A percentile compares a stretch with the other conserved stretches of the same genome.
Conservation (phyloP, 2,888 invertebrate genomes). For the Troilus luridus region DNA sequence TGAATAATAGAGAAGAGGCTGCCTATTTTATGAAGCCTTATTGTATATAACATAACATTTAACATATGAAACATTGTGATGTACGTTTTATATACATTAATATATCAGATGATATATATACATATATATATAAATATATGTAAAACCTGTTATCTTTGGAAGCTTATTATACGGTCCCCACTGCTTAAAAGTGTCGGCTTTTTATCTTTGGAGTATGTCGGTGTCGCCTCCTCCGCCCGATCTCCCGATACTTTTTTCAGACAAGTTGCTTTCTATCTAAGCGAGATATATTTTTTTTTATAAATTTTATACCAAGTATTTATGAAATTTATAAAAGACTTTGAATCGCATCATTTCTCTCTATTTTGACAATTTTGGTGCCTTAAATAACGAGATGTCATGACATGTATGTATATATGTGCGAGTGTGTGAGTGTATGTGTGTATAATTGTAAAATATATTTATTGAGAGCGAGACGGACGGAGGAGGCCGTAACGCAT, state of each 20-base stretch:
- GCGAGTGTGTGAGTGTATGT: constrained; percentile 31
- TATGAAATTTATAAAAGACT: constrained; percentile 48
- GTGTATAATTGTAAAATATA: constrained; percentile 46
- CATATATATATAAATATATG: constrained; percentile 51
- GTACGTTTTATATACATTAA: constrained; percentile 57
- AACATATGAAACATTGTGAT: constrained; percentile 55
- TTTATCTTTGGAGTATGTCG: constrained; percentile 30
- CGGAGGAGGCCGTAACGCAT: constrained; percentile 13
- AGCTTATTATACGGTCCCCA: constrained; percentile 54
- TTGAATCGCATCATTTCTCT: constrained; percentile 45
- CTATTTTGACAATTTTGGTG: constrained; percentile 59
- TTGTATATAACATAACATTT: constrained; percentile 51
- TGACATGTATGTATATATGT: constrained; percentile 52
- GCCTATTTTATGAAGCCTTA: constrained; percentile 53
- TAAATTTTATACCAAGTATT: constrained; percentile 17
- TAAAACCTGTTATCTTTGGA: constrained; percentile 54
- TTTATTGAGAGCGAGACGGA: constrained; percentile 28
- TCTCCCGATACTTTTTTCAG: background rate
- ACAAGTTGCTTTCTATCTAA: constrained; percentile 23
- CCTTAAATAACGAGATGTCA: constrained; percentile 52
- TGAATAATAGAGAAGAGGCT: constrained; percentile 53
- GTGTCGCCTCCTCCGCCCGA: constrained; percentile 40
- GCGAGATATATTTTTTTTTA: constrained; percentile 31
- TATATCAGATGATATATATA: constrained; percentile 9
- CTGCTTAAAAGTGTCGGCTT: constrained; percentile 54